phyloP scores from a whole-genome alignment of 2,888 invertebrate species.

The Drosophila buzzatii region DNA sequence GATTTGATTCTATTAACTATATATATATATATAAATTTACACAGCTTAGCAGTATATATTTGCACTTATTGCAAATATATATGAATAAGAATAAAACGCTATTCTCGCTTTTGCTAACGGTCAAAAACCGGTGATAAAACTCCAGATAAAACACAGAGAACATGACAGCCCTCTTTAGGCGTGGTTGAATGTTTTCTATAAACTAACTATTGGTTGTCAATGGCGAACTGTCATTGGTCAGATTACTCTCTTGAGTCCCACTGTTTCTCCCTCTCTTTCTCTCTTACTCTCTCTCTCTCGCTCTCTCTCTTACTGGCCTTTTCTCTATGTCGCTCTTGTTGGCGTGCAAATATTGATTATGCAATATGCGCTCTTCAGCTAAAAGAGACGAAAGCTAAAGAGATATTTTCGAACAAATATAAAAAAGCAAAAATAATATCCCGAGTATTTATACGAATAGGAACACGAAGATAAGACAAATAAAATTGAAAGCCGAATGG shows the following conservation, averaged over 20 bases:
- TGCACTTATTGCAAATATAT: background rate
- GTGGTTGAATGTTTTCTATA: slow-evolving; percentile 13
- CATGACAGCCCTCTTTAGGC: slow-evolving; percentile 18
- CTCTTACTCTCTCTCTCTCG: background rate
- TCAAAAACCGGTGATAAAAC: slow-evolving; percentile 9
- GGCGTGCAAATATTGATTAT: background rate
- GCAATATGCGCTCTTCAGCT: slow-evolving; percentile 24
- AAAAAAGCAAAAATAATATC: background rate
- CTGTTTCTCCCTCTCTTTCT: background rate
- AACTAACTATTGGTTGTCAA: slow-evolving; percentile 40
- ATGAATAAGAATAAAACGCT: slow-evolving; percentile 3
- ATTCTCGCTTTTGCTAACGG: background rate
- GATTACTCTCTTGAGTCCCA: background rate
- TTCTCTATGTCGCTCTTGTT: background rate
- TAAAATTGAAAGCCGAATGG: slow-evolving; percentile 12
- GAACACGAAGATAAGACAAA: slow-evolving; percentile 1
- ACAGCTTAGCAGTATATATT: background rate
- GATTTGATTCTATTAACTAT: background rate
- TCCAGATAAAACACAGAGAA: background rate
- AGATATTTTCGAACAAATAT: slow-evolving; percentile 8
- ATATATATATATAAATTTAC: background rate
- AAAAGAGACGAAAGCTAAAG: slow-evolving; percentile 34
- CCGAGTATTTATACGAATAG: background rate
- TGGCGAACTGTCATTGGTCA: slow-evolving; percentile 32
- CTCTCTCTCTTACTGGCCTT: background rate